A percentile compares a stretch with the other conserved stretches of the same genome.
phyloP scores from a whole-genome alignment of 2,797 vertebrate genomes.

The Alca torda region DNA sequence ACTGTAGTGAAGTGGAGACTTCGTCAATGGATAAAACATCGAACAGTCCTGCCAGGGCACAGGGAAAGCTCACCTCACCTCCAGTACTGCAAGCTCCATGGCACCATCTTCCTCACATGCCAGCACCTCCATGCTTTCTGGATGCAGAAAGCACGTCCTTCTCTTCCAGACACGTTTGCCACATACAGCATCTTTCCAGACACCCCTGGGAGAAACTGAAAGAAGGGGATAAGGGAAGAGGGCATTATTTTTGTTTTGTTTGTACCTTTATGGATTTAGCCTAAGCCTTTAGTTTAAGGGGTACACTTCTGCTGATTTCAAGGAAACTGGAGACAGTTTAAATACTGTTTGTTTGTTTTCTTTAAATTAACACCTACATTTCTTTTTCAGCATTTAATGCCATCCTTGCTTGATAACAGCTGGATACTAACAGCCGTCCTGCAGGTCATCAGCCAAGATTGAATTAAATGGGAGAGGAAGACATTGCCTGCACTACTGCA shows the following conservation, averaged over 20 bases:
- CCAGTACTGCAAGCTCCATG: not conserved
- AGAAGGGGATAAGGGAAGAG: not conserved
- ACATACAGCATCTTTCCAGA: not conserved
- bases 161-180: not conserved
- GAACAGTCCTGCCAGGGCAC: not conserved
- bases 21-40: not conserved
- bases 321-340: not conserved
- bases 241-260: not conserved
- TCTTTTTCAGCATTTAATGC: not conserved
- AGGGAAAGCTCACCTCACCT: not conserved
- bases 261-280: not conserved
- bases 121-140: not conserved
- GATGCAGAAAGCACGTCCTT: too few species aligned
- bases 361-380: not conserved
- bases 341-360: not conserved
- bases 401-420: not conserved
- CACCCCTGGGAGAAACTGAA: not conserved
- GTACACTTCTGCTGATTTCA: not conserved
- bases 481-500: not conserved
- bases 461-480: not conserved
- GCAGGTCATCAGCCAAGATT: not conserved
- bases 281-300: not conserved
- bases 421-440: not conserved
- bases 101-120: fast-evolving
- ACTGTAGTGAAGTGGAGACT: not conserved